Evolutionary conservation across 35 echinoderm and acorn worm species (phyloP).

Genomic region (Heliocidaris tuberculata): DNA sequence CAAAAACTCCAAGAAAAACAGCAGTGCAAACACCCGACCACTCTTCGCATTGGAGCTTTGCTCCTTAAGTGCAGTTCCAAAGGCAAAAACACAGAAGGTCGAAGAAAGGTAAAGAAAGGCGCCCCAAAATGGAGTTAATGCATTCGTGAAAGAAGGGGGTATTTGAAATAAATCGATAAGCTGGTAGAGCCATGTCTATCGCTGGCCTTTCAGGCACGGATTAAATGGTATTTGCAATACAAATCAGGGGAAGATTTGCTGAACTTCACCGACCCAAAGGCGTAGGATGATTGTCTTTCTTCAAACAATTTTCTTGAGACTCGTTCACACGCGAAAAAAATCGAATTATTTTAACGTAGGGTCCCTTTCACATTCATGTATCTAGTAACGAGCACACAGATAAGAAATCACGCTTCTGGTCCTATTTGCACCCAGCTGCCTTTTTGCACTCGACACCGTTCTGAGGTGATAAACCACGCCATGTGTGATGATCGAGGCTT

Average conservation of each 20-base stretch:
- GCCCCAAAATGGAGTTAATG: neutral
- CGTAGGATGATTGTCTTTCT: neutral
- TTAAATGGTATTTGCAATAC: neutral
- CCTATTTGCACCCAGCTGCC: too few relatives aligned
- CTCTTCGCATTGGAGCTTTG: neutral
- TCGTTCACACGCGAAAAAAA: neutral
- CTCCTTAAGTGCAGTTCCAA: neutral
- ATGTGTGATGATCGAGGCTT: too few relatives aligned
- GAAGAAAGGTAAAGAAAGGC: neutral
- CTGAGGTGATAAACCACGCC: too few relatives aligned
- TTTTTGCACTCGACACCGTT: too few relatives aligned
- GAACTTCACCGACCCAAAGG: neutral
- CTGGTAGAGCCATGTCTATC: neutral
- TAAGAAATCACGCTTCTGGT: too few relatives aligned
- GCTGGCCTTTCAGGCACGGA: neutral
- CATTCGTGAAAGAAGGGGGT: neutral
- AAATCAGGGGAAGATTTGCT: neutral
- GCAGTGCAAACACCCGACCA: neutral
- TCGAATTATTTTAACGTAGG: too few relatives aligned
- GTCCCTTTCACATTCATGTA: too few relatives aligned
- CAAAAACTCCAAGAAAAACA: too few relatives aligned
- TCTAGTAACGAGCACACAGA: too few relatives aligned
- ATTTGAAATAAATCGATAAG: constrained; percentile 4
- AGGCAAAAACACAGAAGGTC: neutral
- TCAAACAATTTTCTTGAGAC: neutral